A percentile compares a stretch with the other conserved stretches of the same genome.
Evolutionary conservation across 2,797 vertebrate genomes (phyloP).

Genomic region (Dendrocincla fuliginosa): DNA sequence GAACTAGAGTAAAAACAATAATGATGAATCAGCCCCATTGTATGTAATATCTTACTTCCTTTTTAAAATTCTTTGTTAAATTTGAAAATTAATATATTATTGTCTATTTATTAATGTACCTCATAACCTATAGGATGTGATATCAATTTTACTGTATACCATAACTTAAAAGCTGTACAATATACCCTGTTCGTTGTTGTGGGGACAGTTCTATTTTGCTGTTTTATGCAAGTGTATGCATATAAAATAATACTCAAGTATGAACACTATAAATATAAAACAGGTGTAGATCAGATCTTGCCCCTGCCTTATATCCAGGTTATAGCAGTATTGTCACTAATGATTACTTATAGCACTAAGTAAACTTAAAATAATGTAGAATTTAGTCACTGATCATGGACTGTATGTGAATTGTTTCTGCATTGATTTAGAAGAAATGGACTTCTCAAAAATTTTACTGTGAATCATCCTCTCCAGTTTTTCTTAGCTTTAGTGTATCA

Average conservation of each 20-base stretch:
- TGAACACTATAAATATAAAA: background rate
- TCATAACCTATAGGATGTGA: background rate
- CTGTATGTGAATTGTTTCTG: slow-evolving; percentile 2
- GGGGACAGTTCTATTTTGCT: slow-evolving; percentile 19
- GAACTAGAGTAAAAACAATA: background rate
- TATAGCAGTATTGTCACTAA: background rate
- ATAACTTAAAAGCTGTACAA: slow-evolving; percentile 18
- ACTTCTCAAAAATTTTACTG: slow-evolving; percentile 13
- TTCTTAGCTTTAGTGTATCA: background rate
- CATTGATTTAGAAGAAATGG: slow-evolving; percentile 8
- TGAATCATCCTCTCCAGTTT: background rate
- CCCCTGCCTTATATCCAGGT: background rate
- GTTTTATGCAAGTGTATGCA: slow-evolving; percentile 25
- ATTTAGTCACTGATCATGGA: background rate
- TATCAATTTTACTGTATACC: background rate
- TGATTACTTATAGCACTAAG: background rate
- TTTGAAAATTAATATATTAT: background rate
- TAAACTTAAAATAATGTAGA: slow-evolving; percentile 12
- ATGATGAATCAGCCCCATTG: background rate
- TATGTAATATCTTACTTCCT: background rate
- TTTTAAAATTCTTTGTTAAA: background rate
- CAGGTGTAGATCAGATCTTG: background rate
- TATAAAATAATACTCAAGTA: background rate
- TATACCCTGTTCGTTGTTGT: slow-evolving; percentile 6
- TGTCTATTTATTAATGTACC: slow-evolving; percentile 17